Evolutionary conservation across 2,888 invertebrate genomes (phyloP).

Genomic region (Microdon myrmicae): DNA sequence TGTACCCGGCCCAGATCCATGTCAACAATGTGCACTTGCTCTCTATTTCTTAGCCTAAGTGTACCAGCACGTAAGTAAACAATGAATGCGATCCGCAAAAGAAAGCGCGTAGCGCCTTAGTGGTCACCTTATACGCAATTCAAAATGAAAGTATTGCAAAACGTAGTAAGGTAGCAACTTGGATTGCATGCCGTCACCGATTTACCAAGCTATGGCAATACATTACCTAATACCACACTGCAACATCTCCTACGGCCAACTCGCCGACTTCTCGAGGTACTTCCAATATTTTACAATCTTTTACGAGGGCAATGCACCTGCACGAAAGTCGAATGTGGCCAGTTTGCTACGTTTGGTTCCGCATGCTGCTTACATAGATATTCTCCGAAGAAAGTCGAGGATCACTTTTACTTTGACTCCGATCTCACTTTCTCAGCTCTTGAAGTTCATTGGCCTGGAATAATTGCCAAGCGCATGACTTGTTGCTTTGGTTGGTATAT

Average conservation of each 20-base stretch:
- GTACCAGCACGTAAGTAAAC: too few species aligned
- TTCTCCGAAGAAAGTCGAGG: conserved; percentile 38
- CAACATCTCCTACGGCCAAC: conserved; percentile 4
- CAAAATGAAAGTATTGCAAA: conserved; percentile 32
- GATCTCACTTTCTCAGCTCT: conserved; percentile 36
- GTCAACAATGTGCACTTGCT: too few species aligned
- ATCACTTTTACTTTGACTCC: conserved; percentile 29
- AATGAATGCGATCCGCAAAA: conserved; percentile 7
- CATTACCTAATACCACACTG: conserved; percentile 33
- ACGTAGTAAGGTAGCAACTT: conserved; percentile 24
- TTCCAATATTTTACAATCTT: conserved; percentile 30
- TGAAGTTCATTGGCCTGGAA: conserved; percentile 28
- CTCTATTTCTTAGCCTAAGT: too few species aligned
- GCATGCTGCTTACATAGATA: conserved; percentile 22
- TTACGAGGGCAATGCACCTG: conserved; percentile 40
- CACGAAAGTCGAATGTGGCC: conserved; percentile 39
- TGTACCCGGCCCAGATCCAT: too few species aligned
- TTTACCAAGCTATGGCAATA: not conserved
- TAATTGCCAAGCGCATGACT: not conserved
- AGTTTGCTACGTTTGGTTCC: conserved; percentile 24
- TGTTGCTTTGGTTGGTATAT: conserved; percentile 28
- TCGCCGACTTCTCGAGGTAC: conserved; percentile 25
- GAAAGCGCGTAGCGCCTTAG: too few species aligned
- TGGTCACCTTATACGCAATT: too few species aligned
- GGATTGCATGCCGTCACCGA: conserved; percentile 1